These are phyloP conservation scores for Salvator merianae DNA, from an alignment of 2,113 vertebrate species.

Conservation along the genomic window DNA sequence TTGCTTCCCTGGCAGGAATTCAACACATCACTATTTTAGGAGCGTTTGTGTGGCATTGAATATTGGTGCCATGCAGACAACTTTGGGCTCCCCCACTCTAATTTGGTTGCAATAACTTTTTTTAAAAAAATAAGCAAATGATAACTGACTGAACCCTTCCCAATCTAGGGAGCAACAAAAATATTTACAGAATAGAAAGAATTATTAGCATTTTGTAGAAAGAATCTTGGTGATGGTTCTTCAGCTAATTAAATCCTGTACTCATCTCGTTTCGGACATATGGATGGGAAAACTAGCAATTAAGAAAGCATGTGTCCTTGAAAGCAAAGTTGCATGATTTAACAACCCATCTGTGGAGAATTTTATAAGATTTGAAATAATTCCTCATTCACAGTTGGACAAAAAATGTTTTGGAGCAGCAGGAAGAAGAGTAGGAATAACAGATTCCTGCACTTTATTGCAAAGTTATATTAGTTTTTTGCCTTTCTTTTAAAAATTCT, in stretches of 20 bases:
- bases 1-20: no score
- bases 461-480: background rate
- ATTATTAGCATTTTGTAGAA: conserved; percentile 12
- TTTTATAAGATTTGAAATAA: background rate
- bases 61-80: background rate
- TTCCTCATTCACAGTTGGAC: background rate
- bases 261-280: conserved; percentile 1
- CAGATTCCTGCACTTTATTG: background rate
- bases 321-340: background rate
- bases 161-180: background rate
- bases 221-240: conserved; percentile 4
- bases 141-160: background rate
- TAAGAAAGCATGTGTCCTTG: background rate
- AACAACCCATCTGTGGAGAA: background rate
- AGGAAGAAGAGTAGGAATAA: background rate
- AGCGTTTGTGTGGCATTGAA: background rate
- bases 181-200: background rate
- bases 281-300: background rate
- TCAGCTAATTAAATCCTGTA: conserved; percentile 6
- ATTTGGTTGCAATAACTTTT: background rate
- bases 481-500: background rate
- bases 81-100: background rate
- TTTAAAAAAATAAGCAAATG: background rate
- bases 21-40: no score
- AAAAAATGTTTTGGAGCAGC: background rate